Percentiles rank a stretch among this genome's conserved stretches.
These are phyloP conservation scores for Thamnophis elegans DNA, from an alignment of 2,797 vertebrate species.

Conservation along the genomic window DNA sequence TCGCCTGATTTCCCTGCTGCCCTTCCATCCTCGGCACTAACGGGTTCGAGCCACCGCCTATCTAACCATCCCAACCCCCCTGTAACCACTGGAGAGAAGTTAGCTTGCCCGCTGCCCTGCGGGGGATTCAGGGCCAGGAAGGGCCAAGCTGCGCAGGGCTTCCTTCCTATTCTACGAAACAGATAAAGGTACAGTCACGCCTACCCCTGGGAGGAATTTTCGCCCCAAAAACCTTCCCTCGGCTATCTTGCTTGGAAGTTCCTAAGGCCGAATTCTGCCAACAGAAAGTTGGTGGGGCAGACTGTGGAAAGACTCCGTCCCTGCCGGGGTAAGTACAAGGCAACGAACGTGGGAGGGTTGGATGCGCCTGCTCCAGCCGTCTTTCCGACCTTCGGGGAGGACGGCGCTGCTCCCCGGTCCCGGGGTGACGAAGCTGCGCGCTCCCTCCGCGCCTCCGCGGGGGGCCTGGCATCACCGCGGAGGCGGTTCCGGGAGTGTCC, in stretches of 20 bases:
- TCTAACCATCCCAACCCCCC: neutral
- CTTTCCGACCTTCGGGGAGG: neutral
- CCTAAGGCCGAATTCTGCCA: neutral
- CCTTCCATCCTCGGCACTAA: neutral
- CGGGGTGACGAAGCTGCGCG: rapidly evolving
- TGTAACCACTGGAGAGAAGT: neutral
- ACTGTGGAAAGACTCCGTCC: neutral
- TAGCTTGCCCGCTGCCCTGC: neutral
- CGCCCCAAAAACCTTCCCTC: neutral
- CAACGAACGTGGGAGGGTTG: neutral
- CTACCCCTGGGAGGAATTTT: neutral
- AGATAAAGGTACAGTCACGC: neutral
- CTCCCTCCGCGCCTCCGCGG: neutral
- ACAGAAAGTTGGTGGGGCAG: neutral
- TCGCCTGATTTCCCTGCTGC: neutral
- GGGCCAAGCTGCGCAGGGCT: neutral
- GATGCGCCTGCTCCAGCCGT: neutral
- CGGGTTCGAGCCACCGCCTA: neutral
- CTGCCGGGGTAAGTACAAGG: neutral
- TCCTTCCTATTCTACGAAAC: neutral
- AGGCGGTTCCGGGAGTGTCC: neutral
- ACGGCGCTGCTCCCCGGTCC: neutral
- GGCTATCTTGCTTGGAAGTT: neutral
- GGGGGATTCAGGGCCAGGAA: neutral
- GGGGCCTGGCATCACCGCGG: neutral